Evolutionary conservation across 2,888 invertebrate species (phyloP).

Genomic region (Germaria angustata): DNA sequence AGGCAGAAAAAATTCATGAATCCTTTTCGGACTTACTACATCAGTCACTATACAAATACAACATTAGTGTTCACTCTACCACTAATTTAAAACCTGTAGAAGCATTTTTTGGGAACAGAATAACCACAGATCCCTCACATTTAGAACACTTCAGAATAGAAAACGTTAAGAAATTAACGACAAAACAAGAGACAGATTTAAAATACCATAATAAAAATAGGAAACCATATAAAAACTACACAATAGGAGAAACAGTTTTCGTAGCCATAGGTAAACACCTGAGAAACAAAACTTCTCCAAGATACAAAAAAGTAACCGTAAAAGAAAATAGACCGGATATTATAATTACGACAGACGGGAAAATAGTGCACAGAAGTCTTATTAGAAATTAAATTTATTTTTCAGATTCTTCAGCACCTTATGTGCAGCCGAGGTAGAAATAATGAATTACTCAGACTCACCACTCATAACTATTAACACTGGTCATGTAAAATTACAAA

Average conservation of each 20-base stretch:
- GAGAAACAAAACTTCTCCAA: too few relatives aligned
- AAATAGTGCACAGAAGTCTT: neutral
- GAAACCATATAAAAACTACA: too few relatives aligned
- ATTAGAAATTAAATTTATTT: neutral
- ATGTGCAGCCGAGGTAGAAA: constrained; percentile 2
- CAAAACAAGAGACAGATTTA: too few relatives aligned
- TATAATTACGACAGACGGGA: neutral
- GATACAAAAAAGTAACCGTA: neutral
- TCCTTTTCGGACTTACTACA: too few relatives aligned
- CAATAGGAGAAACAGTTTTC: too few relatives aligned
- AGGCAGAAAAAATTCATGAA: too few relatives aligned
- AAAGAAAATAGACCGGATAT: neutral
- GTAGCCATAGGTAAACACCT: too few relatives aligned
- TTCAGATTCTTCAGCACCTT: constrained; percentile 7
- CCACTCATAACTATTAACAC: neutral
- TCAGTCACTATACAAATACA: too few relatives aligned
- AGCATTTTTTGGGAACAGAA: constrained; percentile 4
- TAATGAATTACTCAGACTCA: constrained; percentile 1
- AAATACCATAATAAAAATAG: too few relatives aligned
- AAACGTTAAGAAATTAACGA: too few relatives aligned
- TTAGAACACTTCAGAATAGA: too few relatives aligned
- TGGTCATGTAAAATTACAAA: neutral
- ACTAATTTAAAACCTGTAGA: neutral
- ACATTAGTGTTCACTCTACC: constrained; percentile 1
- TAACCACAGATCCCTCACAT: constrained; percentile 8